phyloP scores from a whole-genome alignment of 2,888 invertebrate species.

The Cerastis leucographa region DNA sequence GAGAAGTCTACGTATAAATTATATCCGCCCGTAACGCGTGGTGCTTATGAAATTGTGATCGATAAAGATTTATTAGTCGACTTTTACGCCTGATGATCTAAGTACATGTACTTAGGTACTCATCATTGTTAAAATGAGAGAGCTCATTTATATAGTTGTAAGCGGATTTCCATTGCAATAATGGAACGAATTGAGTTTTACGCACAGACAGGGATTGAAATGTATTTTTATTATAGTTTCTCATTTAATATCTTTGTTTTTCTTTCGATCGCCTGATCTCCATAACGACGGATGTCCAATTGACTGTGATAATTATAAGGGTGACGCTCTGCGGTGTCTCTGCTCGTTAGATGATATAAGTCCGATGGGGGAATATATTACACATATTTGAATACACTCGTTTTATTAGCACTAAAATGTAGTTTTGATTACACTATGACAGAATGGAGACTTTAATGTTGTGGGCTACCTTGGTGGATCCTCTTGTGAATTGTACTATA shows the following conservation, averaged over 20 bases:
- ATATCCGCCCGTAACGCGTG: slow-evolving; percentile 58
- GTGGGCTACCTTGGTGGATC: no score
- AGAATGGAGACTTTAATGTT: no score
- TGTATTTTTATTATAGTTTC: slow-evolving; percentile 77
- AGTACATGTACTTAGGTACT: slow-evolving; percentile 59
- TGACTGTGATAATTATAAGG: no score
- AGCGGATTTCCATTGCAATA: slow-evolving; percentile 64
- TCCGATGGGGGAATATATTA: no score
- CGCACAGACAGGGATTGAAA: slow-evolving; percentile 85
- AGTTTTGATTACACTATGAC: no score
- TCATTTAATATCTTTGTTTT: slow-evolving; percentile 62
- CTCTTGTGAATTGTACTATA: no score
- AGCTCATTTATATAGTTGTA: slow-evolving; percentile 68
- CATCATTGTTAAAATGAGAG: slow-evolving; percentile 55
- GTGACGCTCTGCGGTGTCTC: no score
- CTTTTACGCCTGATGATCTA: slow-evolving; percentile 49
- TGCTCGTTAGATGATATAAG: no score
- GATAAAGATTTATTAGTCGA: slow-evolving; percentile 62
- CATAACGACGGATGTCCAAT: neutral
- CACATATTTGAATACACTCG: no score
- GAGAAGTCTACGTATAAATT: slow-evolving; percentile 85
- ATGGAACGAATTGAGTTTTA: slow-evolving; percentile 75
- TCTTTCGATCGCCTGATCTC: neutral
- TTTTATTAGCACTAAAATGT: no score
- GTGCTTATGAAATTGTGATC: slow-evolving; percentile 72